Base-by-base conservation (phyloP, 2,888 invertebrate genomes). In the Dorcus hopei region DNA sequence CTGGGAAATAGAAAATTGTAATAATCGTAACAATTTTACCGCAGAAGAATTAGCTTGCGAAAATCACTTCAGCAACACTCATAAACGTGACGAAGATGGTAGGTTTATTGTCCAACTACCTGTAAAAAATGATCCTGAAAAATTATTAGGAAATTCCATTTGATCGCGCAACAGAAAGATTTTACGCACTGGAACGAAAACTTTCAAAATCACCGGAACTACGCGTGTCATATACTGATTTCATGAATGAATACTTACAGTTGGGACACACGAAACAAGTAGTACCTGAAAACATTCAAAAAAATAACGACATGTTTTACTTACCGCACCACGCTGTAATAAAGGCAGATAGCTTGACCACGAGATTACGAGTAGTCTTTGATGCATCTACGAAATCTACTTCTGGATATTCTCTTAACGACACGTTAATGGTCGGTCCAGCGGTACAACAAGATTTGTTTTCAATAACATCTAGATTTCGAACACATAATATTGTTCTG, bases 161-260 rank as follows among this genome's bases (percentile, higher is more conserved):
- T 47, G 11, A 47, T 6, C 57, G 39, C n/a, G 65, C 68, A 7
- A 48, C 42, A 6, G 61, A 59, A 11, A 38, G 65, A 14, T 65
- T 67, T 55, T 42, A 52, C 9, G 40, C 43, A n/a, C 40, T 66
- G 8, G 66, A 68, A 52, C 39, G 47, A 33, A 55, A 49, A 45
- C 51, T 63, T 6, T 2, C 9, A 11, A 59, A 63, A n/a, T n/a
- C n/a, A n/a, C n/a, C n/a, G n/a, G n/a, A n/a, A n/a, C n/a, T n/a
- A n/a, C n/a, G n/a, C n/a, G 16, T 59, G 63, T 49, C 26, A 23
- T 56, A 56, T 9, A 9, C 9, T 3, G 33, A 54, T 5, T 54
- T 54, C 11, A 50, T 57, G 7, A 26, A 52, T 19, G 57, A 57
- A 39, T 57, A 52, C 33, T 6, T 52, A 19, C 9, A 53, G 38